phyloP scores from a whole-genome alignment of 2,113 vertebrate species.

The Aramus guarauna region DNA sequence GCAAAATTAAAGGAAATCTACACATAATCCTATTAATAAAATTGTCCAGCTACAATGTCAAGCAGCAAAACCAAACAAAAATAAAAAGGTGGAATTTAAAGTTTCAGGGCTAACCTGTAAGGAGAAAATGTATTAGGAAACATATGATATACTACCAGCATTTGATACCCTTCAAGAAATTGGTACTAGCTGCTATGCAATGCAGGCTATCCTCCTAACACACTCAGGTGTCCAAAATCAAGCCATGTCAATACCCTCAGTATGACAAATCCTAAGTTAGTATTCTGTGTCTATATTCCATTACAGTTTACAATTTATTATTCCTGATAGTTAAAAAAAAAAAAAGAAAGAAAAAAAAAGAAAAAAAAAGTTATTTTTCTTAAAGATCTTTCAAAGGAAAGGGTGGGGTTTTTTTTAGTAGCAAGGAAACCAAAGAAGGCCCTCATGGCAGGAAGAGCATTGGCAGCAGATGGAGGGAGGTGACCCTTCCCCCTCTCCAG shows the following conservation, averaged over 20 bases:
- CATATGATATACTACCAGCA: background rate
- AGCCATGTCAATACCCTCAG: background rate
- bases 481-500: background rate
- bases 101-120: background rate
- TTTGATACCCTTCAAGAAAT: background rate
- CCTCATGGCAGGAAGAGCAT: accelerated
- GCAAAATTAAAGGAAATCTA: background rate
- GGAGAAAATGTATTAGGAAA: background rate
- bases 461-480: background rate
- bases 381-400: background rate
- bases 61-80: background rate
- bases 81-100: background rate
- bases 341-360: too few relatives aligned
- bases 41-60: background rate
- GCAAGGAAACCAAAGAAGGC: background rate
- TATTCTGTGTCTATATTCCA: background rate
- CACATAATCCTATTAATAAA: background rate
- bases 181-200: background rate
- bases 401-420: background rate
- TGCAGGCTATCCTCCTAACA: background rate
- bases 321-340: background rate
- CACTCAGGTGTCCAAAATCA: background rate
- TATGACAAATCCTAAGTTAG: background rate
- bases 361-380: background rate
- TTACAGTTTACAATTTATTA: background rate